Evolutionary conservation across 1,140 invertebrate species (phyloP).

Genomic region (Drosophila mayri): DNA sequence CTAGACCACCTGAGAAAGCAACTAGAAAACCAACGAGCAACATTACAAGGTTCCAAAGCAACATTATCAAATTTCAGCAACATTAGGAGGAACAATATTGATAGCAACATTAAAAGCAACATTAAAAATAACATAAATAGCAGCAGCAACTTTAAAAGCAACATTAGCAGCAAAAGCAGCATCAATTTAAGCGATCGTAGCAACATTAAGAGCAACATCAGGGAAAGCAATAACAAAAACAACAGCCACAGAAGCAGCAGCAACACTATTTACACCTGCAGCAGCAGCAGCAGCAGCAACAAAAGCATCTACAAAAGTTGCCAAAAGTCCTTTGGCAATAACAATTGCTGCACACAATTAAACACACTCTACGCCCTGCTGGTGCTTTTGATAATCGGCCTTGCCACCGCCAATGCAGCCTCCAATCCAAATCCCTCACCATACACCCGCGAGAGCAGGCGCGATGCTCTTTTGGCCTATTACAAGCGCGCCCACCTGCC

Average conservation of each 20-base stretch:
- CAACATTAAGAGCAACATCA: not conserved
- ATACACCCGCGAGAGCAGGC: slow-evolving; percentile 41
- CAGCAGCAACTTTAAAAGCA: slow-evolving; percentile 3
- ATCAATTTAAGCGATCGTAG: not conserved
- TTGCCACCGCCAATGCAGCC: slow-evolving; percentile 37
- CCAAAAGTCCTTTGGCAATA: slow-evolving; percentile 35
- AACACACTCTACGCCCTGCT: slow-evolving; percentile 56
- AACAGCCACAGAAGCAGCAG: not conserved
- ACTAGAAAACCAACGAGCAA: slow-evolving; percentile 71
- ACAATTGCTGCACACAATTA: slow-evolving; percentile 38
- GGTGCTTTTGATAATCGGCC: slow-evolving; percentile 48
- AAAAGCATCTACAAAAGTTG: too few relatives aligned
- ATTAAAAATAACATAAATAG: not conserved
- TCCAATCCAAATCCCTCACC: slow-evolving; percentile 17
- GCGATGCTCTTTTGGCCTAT: slow-evolving; percentile 70
- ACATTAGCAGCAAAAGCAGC: not conserved
- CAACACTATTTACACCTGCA: slow-evolving; percentile 6
- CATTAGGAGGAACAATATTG: not conserved
- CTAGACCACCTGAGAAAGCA: slow-evolving; percentile 76
- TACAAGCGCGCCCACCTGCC: slow-evolving; percentile 75
- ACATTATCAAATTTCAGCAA: slow-evolving; percentile 28
- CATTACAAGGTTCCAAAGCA: slow-evolving; percentile 23
- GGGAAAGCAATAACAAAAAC: not conserved
- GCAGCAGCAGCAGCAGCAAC: slow-evolving; percentile 1
- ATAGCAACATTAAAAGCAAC: not conserved